Evolutionary conservation across 2,888 invertebrate genomes (phyloP).

Genomic region (Poecilus cupreus): DNA sequence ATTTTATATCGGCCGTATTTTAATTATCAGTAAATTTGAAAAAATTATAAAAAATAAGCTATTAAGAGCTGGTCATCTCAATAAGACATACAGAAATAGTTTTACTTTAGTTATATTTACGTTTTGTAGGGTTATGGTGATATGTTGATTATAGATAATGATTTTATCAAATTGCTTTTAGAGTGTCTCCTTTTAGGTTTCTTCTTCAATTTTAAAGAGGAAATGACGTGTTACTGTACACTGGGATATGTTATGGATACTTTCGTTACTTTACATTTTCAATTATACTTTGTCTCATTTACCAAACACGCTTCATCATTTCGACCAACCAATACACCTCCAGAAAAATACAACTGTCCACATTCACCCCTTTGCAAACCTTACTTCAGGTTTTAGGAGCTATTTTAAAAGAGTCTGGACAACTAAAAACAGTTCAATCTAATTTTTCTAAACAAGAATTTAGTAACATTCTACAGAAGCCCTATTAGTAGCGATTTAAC

Average conservation of each 20-base stretch:
- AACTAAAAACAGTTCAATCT: no score
- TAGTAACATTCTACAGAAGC: no score
- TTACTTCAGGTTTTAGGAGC: no score
- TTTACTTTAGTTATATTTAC: slow-evolving; percentile 43
- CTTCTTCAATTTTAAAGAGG: slow-evolving; percentile 5
- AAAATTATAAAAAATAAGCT: slow-evolving; percentile 57
- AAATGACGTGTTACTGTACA: slow-evolving; percentile 35
- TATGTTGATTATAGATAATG: slow-evolving; percentile 42
- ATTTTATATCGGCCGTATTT: slow-evolving; percentile 53
- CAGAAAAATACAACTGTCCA: no score
- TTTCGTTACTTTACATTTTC: slow-evolving; percentile 29
- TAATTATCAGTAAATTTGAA: slow-evolving; percentile 53
- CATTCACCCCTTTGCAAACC: no score
- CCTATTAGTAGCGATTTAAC: no score
- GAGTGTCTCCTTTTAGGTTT: not conserved
- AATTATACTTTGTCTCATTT: slow-evolving; percentile 17
- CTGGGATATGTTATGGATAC: slow-evolving; percentile 41
- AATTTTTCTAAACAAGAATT: no score
- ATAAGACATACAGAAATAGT: slow-evolving; percentile 58
- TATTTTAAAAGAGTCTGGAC: no score
- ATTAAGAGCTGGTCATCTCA: slow-evolving; percentile 54
- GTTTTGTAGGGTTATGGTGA: slow-evolving; percentile 51
- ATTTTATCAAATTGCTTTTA: slow-evolving; percentile 45
- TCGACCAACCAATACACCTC: no score
- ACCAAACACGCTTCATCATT: no score